phyloP scores from a whole-genome alignment of 2,113 vertebrate species.

The Muntiacus muntjak region DNA sequence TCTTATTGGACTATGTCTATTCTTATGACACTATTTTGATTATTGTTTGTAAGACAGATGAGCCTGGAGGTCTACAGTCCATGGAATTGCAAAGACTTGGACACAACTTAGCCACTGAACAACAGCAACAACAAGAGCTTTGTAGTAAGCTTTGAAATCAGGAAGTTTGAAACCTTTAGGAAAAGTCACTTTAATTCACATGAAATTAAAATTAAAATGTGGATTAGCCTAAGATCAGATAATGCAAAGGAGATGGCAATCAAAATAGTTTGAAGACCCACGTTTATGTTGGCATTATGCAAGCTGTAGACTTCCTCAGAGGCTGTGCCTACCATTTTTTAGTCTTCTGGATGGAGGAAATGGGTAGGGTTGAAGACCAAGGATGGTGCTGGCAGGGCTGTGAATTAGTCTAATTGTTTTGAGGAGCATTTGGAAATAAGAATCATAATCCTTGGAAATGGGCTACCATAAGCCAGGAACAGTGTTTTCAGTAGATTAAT shows the following conservation, averaged over 20 bases:
- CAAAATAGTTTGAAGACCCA: neutral
- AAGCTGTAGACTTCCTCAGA: neutral
- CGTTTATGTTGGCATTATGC: neutral
- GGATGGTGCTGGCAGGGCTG: neutral
- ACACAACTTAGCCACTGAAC: neutral
- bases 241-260: neutral
- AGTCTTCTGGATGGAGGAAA: neutral
- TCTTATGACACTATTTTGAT: neutral
- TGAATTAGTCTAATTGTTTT: neutral
- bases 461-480: neutral
- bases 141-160: neutral
- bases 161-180: neutral
- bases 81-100: neutral
- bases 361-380: neutral
- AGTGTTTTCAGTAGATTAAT: neutral
- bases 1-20: neutral
- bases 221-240: neutral
- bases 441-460: neutral
- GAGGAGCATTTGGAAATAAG: neutral
- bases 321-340: neutral
- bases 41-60: neutral
- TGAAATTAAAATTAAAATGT: neutral
- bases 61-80: neutral
- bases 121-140: neutral
- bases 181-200: neutral